Evolutionary conservation across 2,888 invertebrate genomes (phyloP).

Genomic region (Lepidochitona cinerea): DNA sequence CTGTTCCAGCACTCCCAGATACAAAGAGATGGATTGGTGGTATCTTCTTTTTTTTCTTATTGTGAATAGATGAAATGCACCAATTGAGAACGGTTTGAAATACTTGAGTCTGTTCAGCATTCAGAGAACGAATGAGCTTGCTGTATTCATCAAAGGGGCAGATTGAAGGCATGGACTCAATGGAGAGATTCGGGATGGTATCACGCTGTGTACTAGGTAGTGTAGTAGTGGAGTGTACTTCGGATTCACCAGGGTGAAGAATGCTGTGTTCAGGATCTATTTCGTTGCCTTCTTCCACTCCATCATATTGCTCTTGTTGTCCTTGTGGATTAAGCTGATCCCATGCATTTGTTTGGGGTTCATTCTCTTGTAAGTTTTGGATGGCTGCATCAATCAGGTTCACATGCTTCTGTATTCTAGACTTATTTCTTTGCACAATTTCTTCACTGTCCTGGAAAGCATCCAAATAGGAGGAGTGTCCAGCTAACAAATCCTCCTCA

Average conservation of each 20-base stretch:
- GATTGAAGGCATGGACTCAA: not conserved
- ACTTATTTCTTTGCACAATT: not conserved
- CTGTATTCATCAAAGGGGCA: not conserved
- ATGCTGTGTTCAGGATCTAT: slow-evolving; percentile 12
- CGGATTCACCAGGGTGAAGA: slow-evolving; percentile 13
- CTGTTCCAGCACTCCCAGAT: slow-evolving; percentile 28
- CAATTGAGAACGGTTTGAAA: slow-evolving; percentile 15
- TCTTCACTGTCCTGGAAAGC: not conserved
- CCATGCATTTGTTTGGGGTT: slow-evolving; percentile 15
- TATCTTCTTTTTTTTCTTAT: slow-evolving; percentile 12
- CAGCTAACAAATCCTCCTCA: slow-evolving; percentile 10
- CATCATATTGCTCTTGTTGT: slow-evolving; percentile 18
- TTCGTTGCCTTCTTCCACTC: slow-evolving; percentile 12
- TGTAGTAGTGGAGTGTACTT: not conserved
- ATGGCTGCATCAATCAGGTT: slow-evolving; percentile 15
- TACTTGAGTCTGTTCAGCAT: not conserved
- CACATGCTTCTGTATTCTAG: slow-evolving; percentile 9
- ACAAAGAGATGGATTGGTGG: slow-evolving; percentile 24
- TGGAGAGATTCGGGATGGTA: not conserved
- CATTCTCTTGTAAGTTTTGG: slow-evolving; percentile 18
- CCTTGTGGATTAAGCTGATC: slow-evolving; percentile 15
- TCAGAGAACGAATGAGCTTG: not conserved
- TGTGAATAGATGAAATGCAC: slow-evolving; percentile 17
- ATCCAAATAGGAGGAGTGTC: slow-evolving; percentile 10
- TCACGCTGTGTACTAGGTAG: not conserved